Evolutionary conservation across 1,140 invertebrate species (phyloP).

Genomic region (Neodiprion pinetum): DNA sequence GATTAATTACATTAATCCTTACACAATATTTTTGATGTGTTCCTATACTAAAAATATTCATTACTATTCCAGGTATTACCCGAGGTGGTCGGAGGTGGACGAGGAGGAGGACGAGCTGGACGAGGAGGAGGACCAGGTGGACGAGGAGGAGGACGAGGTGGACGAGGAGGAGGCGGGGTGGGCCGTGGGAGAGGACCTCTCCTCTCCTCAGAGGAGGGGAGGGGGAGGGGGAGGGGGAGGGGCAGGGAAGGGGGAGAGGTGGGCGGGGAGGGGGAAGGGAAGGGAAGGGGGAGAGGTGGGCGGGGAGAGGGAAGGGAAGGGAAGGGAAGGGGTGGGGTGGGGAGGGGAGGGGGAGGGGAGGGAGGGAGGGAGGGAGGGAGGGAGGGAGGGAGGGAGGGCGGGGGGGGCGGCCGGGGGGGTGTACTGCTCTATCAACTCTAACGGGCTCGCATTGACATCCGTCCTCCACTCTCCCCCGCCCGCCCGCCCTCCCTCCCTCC

Average conservation of each 20-base stretch:
- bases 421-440: too few species aligned
- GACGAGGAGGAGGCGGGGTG: background rate
- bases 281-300: too few species aligned
- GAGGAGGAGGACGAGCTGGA: background rate
- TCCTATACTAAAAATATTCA: too few species aligned
- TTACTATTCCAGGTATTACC: too few species aligned
- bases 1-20: too few species aligned
- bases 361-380: background rate
- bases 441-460: too few species aligned
- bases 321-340: background rate
- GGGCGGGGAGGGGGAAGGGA: too few species aligned
- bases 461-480: background rate
- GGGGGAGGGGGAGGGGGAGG: background rate
- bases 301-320: background rate
- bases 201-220: background rate
- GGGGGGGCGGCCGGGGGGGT: background rate
- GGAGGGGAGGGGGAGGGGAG: background rate
- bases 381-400: background rate
- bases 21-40: too few species aligned
- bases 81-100: background rate
- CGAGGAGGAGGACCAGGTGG: background rate
- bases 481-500: background rate
- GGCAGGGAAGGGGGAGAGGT: background rate
- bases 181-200: too few species aligned
- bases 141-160: background rate